Evolutionary conservation across 1,140 invertebrate species (phyloP).

Genomic region (Orchesella cincta): DNA sequence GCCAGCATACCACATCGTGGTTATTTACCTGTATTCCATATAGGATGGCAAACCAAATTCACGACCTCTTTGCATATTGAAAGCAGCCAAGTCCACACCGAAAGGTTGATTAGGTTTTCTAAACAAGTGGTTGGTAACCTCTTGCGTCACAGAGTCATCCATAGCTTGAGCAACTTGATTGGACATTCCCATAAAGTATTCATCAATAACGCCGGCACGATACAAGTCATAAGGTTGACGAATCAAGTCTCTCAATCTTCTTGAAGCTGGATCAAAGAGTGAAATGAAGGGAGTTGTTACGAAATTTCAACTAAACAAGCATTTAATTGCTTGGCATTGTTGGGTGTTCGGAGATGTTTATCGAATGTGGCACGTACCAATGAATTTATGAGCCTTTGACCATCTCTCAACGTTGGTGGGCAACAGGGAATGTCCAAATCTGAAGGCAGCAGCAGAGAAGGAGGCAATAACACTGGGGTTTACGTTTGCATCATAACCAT

Average conservation of each 20-base stretch:
- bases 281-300: no score
- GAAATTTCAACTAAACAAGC: no score
- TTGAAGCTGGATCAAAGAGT: slow-evolving; percentile 55
- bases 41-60: slow-evolving; percentile 90
- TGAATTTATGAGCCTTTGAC: slow-evolving; percentile 60
- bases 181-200: slow-evolving; percentile 59
- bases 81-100: slow-evolving; percentile 88
- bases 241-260: slow-evolving; percentile 58
- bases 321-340: no score
- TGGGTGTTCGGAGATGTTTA: neutral
- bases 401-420: slow-evolving; percentile 60
- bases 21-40: slow-evolving; percentile 74
- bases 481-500: slow-evolving; percentile 62
- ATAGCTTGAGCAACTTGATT: slow-evolving; percentile 62
- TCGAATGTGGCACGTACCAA: slow-evolving; percentile 54
- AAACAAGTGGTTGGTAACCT: slow-evolving; percentile 84
- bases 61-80: slow-evolving; percentile 90
- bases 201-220: slow-evolving; percentile 59
- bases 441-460: slow-evolving; percentile 60
- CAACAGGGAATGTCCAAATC: slow-evolving; percentile 61
- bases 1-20: no score
- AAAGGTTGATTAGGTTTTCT: slow-evolving; percentile 82
- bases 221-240: slow-evolving; percentile 61
- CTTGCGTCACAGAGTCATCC: slow-evolving; percentile 60
- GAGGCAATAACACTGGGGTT: slow-evolving; percentile 56